These are phyloP conservation scores for Protodeltote pygarga DNA, from an alignment of 2,888 invertebrate genomes.

Conservation along the genomic window DNA sequence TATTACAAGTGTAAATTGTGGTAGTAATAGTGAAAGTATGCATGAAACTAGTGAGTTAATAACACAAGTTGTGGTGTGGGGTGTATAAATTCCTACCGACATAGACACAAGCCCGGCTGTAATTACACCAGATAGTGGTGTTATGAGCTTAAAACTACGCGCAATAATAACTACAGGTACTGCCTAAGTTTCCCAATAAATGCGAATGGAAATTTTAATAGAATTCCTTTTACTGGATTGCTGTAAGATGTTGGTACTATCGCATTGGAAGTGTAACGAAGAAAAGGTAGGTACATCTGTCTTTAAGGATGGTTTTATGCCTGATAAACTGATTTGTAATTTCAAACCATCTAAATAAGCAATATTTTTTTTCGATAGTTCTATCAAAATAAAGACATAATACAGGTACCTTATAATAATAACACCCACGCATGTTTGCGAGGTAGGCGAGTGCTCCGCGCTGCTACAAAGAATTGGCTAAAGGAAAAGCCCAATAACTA, in stretches of 20 bases:
- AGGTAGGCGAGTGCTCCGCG: too few relatives aligned
- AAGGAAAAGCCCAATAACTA: too few relatives aligned
- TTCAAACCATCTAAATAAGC: too few relatives aligned
- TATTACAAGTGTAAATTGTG: constrained; percentile 11
- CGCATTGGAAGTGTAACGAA: too few relatives aligned
- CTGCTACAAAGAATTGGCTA: too few relatives aligned
- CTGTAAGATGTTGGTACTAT: constrained; percentile 14
- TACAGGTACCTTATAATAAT: too few relatives aligned
- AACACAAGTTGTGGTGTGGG: constrained; percentile 73
- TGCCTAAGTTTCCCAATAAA: constrained; percentile 44
- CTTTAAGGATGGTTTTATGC: too few relatives aligned
- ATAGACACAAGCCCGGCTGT: constrained; percentile 58
- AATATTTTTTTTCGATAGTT: too few relatives aligned
- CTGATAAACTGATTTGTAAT: too few relatives aligned
- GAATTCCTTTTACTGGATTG: constrained; percentile 32
- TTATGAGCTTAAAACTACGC: constrained; percentile 60
- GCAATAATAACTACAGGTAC: constrained; percentile 38
- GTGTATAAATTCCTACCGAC: constrained; percentile 71
- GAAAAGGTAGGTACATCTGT: too few relatives aligned
- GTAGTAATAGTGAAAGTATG: constrained; percentile 61
- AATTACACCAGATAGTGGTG: constrained; percentile 77
- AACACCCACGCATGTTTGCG: too few relatives aligned
- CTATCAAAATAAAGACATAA: too few relatives aligned
- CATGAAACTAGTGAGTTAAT: constrained; percentile 72
- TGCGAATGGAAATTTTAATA: constrained; percentile 33